Base-by-base conservation (phyloP, 2,797 vertebrate genomes). In the Xiphorhynchus erythropygius region DNA sequence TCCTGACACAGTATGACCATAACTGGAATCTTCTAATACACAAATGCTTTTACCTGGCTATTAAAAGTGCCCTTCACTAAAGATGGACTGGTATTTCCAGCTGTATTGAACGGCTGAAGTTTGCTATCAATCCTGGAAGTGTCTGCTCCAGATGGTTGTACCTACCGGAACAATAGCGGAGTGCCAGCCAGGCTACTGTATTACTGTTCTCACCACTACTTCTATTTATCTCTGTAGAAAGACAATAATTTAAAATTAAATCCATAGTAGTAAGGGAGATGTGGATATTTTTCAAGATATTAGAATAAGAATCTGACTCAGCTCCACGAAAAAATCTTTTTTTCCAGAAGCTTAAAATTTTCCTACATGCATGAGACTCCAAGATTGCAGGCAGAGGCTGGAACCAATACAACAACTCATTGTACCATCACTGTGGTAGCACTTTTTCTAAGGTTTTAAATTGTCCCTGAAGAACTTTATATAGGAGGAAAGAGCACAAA, bases 11-110 rank as follows among this genome's bases (percentile, higher is more conserved):
- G 71, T 97, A 94, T 89, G 93, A 97, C 96, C 95, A 85, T 97
- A 98, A 98, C 97, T 97, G 97, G 95, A 97, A 98, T 94, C 82
- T 46, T 97, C 96, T 94, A 95, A 97, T 94, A 97, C 80, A 96
- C 92, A 97, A 97, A 96, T 96, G 97, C 96, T 98, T 98, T 97
- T 97, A 97, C 96, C 92, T 96, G 94, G 86, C 97, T 98, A 97
- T 98, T 98, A 98, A 98, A 97, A 97, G 97, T 87, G 93, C 89
- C 96, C 94, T 94, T 93, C 78, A 94, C 65, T 78, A 93, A 97
- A 97, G 97, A 97, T 91, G 87, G 96, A 92, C 97, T 75, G 89
- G 96, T 96, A 96, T 87, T 96, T 15, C 94, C 46, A 68, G 94
- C 87, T 9, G 4, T 91, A 93, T 96, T 94, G 96, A 98, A 92